Percentiles rank a stretch among this genome's conserved stretches.
These are phyloP conservation scores for Heliconius ethilla DNA, from an alignment of 2,888 invertebrate genomes.

Conservation along the genomic window DNA sequence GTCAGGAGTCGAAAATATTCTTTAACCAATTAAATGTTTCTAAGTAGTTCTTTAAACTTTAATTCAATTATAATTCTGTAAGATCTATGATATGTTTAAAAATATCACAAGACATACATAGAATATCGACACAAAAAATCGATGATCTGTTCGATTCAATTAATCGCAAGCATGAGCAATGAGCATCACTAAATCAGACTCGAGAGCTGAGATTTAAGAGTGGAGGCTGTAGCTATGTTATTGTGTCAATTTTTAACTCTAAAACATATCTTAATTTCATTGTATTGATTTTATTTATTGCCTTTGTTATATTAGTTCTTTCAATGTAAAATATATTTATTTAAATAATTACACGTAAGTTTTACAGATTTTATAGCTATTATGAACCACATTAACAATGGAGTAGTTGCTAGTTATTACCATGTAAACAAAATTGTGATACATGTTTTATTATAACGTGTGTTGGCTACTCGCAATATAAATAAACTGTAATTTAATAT, in stretches of 20 bases:
- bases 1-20: too few relatives aligned
- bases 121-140: conserved; percentile 5
- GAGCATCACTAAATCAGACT: conserved; percentile 2
- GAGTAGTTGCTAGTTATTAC: conserved; percentile 10
- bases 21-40: too few relatives aligned
- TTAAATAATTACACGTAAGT: conserved; percentile 13
- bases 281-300: conserved; percentile 21
- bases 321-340: neutral
- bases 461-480: neutral
- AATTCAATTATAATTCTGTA: too few relatives aligned
- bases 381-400: neutral
- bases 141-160: neutral
- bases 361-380: neutral
- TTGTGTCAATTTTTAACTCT: conserved; percentile 25
- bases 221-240: conserved; percentile 12
- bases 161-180: neutral
- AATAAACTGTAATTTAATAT: neutral
- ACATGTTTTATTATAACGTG: neutral
- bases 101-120: too few relatives aligned
- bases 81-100: too few relatives aligned
- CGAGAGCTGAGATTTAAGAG: neutral
- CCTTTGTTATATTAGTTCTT: neutral
- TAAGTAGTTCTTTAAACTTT: too few relatives aligned
- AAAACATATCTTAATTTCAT: conserved; percentile 5
- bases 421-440: conserved; percentile 10